Conservation (phyloP, 1,140 invertebrate species). For the Drosophila pachea region DNA sequence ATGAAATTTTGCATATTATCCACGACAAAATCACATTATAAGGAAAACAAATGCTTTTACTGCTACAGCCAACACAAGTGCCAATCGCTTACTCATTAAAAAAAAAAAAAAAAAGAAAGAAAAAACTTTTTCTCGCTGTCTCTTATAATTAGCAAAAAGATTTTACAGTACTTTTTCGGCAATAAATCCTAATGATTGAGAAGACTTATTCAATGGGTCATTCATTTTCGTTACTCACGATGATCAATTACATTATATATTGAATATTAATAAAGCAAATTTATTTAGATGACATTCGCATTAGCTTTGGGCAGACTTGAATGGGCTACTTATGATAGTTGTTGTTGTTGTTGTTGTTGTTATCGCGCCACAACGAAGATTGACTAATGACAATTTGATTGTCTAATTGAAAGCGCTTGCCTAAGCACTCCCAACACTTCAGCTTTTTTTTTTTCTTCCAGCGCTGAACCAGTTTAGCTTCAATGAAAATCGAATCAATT, state of each 20-base stretch:
- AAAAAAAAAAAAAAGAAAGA: no score
- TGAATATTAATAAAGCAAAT: no score
- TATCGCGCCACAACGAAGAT: slow-evolving; percentile 16
- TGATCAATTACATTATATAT: no score
- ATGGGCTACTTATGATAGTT: slow-evolving; percentile 19
- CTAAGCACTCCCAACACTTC: slow-evolving; percentile 29
- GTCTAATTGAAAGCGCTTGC: slow-evolving; percentile 52
- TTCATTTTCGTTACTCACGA: no score
- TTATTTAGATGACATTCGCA: no score
- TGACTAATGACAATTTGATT: slow-evolving; percentile 64
- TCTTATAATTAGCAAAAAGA: no score
- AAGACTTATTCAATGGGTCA: no score
- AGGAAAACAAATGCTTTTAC: slow-evolving; percentile 41
- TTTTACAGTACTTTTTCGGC: no score
- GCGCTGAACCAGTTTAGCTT: slow-evolving; percentile 39
- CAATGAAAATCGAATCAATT: slow-evolving; percentile 39
- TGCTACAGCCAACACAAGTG: background rate
- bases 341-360: slow-evolving; percentile 17
- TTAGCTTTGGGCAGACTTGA: background rate
- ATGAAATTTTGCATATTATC: slow-evolving; percentile 14
- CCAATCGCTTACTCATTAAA: no score
- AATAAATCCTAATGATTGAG: no score
- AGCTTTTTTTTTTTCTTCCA: slow-evolving; percentile 18
- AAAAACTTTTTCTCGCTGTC: no score
- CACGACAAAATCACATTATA: slow-evolving; percentile 40